Evolutionary conservation across 2,113 vertebrate genomes (phyloP).

Genomic region (Strigops habroptila): DNA sequence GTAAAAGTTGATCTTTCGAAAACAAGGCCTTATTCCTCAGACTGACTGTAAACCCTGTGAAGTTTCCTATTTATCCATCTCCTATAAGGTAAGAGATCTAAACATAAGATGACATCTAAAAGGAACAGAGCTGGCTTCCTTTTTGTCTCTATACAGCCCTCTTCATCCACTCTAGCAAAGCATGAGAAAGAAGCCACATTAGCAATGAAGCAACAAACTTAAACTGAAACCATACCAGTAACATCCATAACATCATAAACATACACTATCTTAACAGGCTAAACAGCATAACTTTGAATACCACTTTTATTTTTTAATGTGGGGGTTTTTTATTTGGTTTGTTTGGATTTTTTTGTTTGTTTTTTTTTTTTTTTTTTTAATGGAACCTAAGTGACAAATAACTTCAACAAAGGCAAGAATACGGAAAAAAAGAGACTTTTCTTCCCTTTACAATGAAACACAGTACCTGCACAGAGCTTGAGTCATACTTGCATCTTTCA

Average conservation of each 20-base stretch:
- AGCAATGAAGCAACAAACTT: not conserved
- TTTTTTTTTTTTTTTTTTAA: not conserved
- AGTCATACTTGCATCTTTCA: constrained; percentile 96
- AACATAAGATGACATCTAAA: not conserved
- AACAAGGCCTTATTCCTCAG: not conserved
- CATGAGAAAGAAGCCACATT: not conserved
- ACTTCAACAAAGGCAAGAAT: not conserved
- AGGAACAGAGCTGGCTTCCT: not conserved
- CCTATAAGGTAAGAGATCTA: not conserved
- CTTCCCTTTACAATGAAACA: not conserved
- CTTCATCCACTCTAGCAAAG: not conserved
- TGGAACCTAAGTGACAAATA: not conserved
- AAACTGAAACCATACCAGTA: not conserved
- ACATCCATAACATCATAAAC: not conserved
- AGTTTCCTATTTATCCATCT: not conserved
- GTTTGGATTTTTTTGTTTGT: too few relatives aligned
- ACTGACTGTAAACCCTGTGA: not conserved
- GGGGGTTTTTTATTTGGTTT: not conserved
- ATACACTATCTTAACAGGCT: not conserved
- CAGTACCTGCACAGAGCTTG: constrained; percentile 94
- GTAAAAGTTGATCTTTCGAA: not conserved
- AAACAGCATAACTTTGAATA: not conserved
- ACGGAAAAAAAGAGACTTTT: not conserved
- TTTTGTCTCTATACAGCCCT: not conserved
- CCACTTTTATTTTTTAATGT: fast-evolving